These are phyloP conservation scores for Tuta absoluta DNA, from an alignment of 2,888 invertebrate genomes.

Conservation along the genomic window DNA sequence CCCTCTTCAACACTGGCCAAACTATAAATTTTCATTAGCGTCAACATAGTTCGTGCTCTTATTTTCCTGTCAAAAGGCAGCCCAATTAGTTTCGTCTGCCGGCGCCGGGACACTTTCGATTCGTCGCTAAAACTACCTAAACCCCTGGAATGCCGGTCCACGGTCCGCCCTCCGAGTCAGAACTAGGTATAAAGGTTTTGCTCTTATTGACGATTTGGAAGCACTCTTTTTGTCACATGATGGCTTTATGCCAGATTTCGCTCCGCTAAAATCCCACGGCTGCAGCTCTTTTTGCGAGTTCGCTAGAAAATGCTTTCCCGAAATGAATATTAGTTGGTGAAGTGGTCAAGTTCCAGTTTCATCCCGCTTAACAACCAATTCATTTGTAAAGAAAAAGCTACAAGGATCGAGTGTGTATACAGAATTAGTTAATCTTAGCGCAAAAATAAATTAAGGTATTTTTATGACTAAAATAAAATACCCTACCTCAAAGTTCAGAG, in stretches of 20 bases:
- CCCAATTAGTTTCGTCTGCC: slow-evolving; percentile 52
- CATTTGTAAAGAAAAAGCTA: no score
- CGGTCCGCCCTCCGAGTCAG: slow-evolving; percentile 1
- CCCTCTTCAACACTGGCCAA: slow-evolving; percentile 16
- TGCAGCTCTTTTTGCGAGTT: not conserved
- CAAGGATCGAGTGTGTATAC: no score
- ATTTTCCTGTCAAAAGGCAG: slow-evolving; percentile 52
- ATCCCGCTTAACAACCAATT: no score
- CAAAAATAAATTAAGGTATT: no score
- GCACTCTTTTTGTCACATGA: slow-evolving; percentile 4
- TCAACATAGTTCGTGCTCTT: slow-evolving; percentile 46
- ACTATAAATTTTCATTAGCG: slow-evolving; percentile 56
- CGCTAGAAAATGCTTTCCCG: not conserved
- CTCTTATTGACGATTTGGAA: slow-evolving; percentile 8
- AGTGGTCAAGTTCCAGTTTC: not conserved
- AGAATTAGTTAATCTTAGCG: no score
- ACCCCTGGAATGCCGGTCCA: slow-evolving; percentile 44
- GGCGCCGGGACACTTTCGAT: slow-evolving; percentile 51
- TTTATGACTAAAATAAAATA: no score
- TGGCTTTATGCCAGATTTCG: slow-evolving; percentile 5
- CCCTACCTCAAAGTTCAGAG: no score
- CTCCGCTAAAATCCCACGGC: not conserved
- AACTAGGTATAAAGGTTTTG: slow-evolving; percentile 6
- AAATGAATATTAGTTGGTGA: not conserved
- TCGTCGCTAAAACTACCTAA: slow-evolving; percentile 47